These are phyloP conservation scores for Paramormyrops kingsleyae DNA, from an alignment of 2,113 vertebrate species.

Conservation along the genomic window DNA sequence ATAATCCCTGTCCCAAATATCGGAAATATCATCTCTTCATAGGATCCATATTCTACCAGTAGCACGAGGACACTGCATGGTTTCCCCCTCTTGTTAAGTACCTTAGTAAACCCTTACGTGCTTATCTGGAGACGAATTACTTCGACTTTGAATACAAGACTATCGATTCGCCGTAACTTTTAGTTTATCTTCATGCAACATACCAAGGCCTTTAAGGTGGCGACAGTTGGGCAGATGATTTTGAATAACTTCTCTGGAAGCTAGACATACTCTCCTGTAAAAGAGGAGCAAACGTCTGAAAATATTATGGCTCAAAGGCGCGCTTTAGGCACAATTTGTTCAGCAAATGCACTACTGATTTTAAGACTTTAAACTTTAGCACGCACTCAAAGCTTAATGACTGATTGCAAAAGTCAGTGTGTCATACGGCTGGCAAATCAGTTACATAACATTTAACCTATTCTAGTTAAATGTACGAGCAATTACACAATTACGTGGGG, in stretches of 20 bases:
- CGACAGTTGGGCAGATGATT: constrained; percentile 62
- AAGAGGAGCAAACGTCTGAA: neutral
- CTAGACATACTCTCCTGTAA: constrained; percentile 42
- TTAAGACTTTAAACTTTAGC: constrained; percentile 1
- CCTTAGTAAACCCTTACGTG: neutral
- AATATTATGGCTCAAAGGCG: neutral
- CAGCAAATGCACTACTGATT: neutral
- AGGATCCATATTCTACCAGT: neutral
- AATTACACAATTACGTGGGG: neutral
- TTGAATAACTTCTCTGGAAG: constrained; percentile 40
- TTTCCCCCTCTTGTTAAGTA: neutral
- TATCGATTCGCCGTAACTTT: neutral
- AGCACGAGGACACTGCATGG: neutral
- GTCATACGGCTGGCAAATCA: neutral
- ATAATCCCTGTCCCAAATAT: neutral
- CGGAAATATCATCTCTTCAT: neutral
- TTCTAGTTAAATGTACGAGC: neutral
- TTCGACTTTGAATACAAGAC: neutral
- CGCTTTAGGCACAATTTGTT: neutral
- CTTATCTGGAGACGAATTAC: neutral
- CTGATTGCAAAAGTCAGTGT: neutral
- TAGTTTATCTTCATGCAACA: constrained; percentile 12
- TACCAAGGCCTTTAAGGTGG: constrained; percentile 52
- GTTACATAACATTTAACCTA: neutral
- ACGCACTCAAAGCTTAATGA: neutral